Evolutionary conservation across 2,797 vertebrate species (phyloP), one percentile per base, ranked within the genome.

Genomic region (Adelosebastes latens): DNA sequence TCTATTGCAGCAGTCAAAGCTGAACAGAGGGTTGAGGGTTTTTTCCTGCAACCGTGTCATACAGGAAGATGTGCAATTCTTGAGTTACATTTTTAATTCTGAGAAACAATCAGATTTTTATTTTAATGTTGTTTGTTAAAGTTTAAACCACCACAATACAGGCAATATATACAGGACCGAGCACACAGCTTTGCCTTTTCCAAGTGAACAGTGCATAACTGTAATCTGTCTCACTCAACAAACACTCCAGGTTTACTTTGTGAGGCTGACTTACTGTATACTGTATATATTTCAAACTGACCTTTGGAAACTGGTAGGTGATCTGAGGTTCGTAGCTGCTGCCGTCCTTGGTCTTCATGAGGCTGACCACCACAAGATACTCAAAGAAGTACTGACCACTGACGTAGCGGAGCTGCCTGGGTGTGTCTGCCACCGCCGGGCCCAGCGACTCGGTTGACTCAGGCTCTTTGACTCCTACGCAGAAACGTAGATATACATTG

Each of bases 261-360:
- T 64, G 2, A 31, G 5, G 14, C 12, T 36, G 53, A 58, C 34
- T 1, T 42, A 20, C 18, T 16, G 49, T 49, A 20, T 20, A 42
- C 39, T 42, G 39, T 42, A 20, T 6, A 14, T 6, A 7, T 12
- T 31, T 68, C 12, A 53, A 13, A 80, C 93, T 94, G 90, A 99
- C 98, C 97, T 99, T 99, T 18, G 98, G 98, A 88, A 99, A 99
- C 93, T 99, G 98, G 93, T 99, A 99, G 74, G 94, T 95, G 92
- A 99, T 98, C 55, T 95, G 97, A 27, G 98, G 97, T 36, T 97
- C 96, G 1, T 99, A 99, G 59, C 1, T 90, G 52, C 84, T 87
- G 32, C 88, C 80, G 2, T 91, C 96, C 2, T 91, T 95, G 18
- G 63, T 95, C 92, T 94, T 97, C 93, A 94, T 98, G 24, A 99